These are phyloP conservation scores for Spea bombifrons DNA, from an alignment of 2,113 vertebrate species.

Conservation along the genomic window DNA sequence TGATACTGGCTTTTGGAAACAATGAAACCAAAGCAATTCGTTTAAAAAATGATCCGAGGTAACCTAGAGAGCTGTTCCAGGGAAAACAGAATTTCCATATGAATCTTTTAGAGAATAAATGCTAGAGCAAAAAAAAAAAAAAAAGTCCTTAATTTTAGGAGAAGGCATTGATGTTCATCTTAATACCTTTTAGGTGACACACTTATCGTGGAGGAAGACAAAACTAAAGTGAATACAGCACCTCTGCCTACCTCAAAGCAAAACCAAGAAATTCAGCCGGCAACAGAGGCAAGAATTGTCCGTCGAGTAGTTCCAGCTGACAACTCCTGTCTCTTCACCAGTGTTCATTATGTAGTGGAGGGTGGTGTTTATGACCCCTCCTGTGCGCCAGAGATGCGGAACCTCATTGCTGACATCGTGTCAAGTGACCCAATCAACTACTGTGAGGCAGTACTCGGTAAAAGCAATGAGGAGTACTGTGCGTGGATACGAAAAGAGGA, in stretches of 20 bases:
- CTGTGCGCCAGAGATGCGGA: constrained; percentile 87
- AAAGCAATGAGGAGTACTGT: constrained; percentile 90
- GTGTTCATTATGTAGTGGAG: constrained; percentile 90
- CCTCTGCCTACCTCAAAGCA: constrained; percentile 63
- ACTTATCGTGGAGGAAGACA: constrained; percentile 93
- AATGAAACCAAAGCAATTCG: no score
- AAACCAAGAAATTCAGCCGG: constrained; percentile 50
- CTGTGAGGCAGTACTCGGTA: constrained; percentile 88
- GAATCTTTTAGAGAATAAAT: no score
- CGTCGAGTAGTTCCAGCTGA: constrained; percentile 87
- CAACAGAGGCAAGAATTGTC: constrained; percentile 54
- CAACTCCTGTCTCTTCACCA: constrained; percentile 97
- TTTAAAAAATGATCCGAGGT: no score
- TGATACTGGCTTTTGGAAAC: no score
- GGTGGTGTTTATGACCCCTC: constrained; percentile 84
- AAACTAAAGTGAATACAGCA: constrained; percentile 68
- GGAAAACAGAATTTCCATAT: no score
- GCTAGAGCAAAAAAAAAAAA: neutral
- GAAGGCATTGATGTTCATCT: neutral
- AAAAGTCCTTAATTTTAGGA: neutral
- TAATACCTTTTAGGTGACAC: constrained; percentile 79
- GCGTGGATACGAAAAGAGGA: constrained; percentile 87
- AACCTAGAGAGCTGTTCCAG: no score
- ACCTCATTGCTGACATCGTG: constrained; percentile 90
- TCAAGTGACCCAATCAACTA: constrained; percentile 84